phyloP scores from a whole-genome alignment of 2,113 vertebrate genomes.

The Acrocephalus arundinaceus region DNA sequence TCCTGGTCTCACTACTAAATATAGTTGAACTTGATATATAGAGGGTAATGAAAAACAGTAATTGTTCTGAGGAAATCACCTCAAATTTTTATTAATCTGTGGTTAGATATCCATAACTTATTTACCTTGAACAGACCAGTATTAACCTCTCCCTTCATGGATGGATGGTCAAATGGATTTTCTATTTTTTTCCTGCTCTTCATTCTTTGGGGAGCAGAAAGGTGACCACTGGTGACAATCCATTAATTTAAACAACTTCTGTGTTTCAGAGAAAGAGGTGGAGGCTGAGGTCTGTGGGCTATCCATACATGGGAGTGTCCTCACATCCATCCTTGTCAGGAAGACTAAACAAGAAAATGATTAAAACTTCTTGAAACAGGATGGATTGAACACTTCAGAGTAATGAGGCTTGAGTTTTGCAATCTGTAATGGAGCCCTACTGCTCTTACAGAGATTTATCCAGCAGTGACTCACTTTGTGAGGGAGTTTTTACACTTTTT shows the following conservation, averaged over 20 bases:
- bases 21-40: background rate
- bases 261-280: background rate
- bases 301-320: background rate
- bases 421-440: background rate
- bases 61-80: background rate
- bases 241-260: background rate
- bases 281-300: background rate
- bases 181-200: background rate
- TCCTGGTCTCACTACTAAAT: background rate
- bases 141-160: constrained; percentile 5
- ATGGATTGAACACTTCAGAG: background rate
- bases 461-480: background rate
- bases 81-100: background rate
- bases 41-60: background rate
- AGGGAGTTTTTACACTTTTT: background rate
- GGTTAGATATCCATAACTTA: background rate
- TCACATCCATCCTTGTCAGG: background rate
- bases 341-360: background rate
- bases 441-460: background rate
- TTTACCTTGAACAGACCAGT: background rate
- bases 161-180: constrained; percentile 15
- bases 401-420: background rate
- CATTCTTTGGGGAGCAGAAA: background rate
- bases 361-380: background rate
- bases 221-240: background rate